phyloP scores from a whole-genome alignment of 1,140 invertebrate species.

The Teleogryllus occipitalis region DNA sequence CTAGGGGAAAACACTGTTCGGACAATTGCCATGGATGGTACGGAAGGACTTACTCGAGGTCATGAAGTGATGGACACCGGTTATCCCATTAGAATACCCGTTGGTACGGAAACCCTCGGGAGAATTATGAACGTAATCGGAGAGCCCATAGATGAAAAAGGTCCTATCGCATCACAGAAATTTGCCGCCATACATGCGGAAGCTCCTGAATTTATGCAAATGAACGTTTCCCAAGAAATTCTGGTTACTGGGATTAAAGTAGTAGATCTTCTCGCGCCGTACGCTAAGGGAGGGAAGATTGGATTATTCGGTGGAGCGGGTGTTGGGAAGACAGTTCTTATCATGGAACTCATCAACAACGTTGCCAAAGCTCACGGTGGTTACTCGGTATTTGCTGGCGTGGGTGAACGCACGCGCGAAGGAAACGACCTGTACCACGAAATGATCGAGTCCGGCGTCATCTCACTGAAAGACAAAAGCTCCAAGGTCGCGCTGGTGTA shows the following conservation, averaged over 20 bases:
- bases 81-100: conserved; percentile 91
- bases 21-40: conserved; percentile 99
- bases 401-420: conserved; percentile 97
- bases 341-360: conserved; percentile 99
- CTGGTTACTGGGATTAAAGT: conserved; percentile 97
- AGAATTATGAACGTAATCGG: conserved; percentile 98
- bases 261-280: conserved; percentile 92
- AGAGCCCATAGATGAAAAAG: conserved; percentile 97
- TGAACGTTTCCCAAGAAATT: conserved; percentile 97
- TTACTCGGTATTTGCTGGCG: conserved; percentile 99
- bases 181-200: conserved; percentile 90
- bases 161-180: conserved; percentile 85
- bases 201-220: conserved; percentile 94
- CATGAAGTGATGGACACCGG: conserved; percentile 84
- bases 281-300: conserved; percentile 98
- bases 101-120: conserved; percentile 90
- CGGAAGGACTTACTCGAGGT: conserved; percentile 91
- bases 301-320: conserved; percentile 97
- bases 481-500: conserved; percentile 95
- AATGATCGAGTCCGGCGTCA: conserved; percentile 98
- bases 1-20: conserved; percentile 57
- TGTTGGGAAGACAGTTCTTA: conserved; percentile 98
- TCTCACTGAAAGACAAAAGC: conserved; percentile 80
- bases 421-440: conserved; percentile 99
- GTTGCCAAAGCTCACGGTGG: conserved; percentile 99